phyloP scores from a whole-genome alignment of 1,140 invertebrate genomes.

The Agrypnia vestita region DNA sequence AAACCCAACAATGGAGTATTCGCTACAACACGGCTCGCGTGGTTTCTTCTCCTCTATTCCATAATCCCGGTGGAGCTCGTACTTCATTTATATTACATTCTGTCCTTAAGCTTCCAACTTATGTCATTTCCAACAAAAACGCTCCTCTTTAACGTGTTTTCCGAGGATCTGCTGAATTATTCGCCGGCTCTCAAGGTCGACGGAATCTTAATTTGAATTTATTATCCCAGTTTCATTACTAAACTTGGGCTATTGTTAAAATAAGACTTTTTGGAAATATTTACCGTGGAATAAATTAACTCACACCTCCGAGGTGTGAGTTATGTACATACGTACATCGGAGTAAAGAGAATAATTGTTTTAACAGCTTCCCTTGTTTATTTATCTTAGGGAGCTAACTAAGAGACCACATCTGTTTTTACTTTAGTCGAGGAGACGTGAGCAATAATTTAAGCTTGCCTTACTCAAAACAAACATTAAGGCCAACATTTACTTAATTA shows the following conservation, averaged over 20 bases:
- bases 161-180: no score
- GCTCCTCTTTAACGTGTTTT: no score
- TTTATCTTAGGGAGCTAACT: conserved; percentile 31
- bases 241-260: neutral
- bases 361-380: conserved; percentile 33
- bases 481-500: conserved; percentile 54
- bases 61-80: neutral
- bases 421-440: conserved; percentile 22
- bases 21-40: neutral
- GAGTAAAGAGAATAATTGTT: conserved; percentile 29
- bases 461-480: conserved; percentile 57
- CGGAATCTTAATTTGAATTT: conserved; percentile 3
- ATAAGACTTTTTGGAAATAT: neutral
- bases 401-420: conserved; percentile 42
- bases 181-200: no score
- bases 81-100: no score
- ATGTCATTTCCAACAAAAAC: no score
- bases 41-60: neutral
- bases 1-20: conserved; percentile 25
- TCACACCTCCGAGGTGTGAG: neutral
- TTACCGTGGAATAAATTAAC: neutral
- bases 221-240: neutral
- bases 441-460: conserved; percentile 33
- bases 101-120: no score
- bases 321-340: conserved; percentile 4